A percentile compares a stretch with the other conserved stretches of the same genome.
Conservation (phyloP, 2,888 invertebrate genomes). For the Drosophila planitibia region DNA sequence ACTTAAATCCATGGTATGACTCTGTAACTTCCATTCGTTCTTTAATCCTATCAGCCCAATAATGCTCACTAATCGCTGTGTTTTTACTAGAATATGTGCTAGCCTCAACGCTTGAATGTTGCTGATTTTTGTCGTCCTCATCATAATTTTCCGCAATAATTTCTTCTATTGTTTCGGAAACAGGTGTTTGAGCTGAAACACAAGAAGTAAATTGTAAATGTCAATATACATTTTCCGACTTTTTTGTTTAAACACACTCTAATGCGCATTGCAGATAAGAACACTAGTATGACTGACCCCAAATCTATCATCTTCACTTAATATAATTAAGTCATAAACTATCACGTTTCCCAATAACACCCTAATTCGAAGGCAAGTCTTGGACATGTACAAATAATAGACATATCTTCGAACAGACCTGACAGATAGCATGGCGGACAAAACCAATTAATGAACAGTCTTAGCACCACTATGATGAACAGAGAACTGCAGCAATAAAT, state of each 20-base stretch:
- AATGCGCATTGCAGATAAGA: background rate
- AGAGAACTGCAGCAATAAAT: background rate
- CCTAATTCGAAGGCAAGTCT: background rate
- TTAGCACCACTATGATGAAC: background rate
- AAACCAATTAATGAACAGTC: background rate
- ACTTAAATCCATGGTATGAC: conserved; percentile 87
- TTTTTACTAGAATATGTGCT: conserved; percentile 82
- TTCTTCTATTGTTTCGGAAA: conserved; percentile 88
- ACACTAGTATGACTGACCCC: background rate
- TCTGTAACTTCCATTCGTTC: conserved; percentile 85
- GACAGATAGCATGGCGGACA: background rate
- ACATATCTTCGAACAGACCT: background rate
- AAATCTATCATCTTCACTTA: background rate
- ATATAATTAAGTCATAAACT: background rate
- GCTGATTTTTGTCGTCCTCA: conserved; percentile 84
- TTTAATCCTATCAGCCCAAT: conserved; percentile 86
- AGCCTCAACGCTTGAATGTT: conserved; percentile 67
- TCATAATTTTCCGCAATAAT: conserved; percentile 98
- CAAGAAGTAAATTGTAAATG: background rate
- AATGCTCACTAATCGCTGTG: conserved; percentile 77
- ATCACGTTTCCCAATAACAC: background rate
- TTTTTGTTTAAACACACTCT: background rate
- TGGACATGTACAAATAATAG: background rate
- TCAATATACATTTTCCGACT: background rate
- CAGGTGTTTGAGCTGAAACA: conserved; percentile 38